Evolutionary conservation across 2,113 vertebrate genomes (phyloP).

Genomic region (Pholis gunnellus): DNA sequence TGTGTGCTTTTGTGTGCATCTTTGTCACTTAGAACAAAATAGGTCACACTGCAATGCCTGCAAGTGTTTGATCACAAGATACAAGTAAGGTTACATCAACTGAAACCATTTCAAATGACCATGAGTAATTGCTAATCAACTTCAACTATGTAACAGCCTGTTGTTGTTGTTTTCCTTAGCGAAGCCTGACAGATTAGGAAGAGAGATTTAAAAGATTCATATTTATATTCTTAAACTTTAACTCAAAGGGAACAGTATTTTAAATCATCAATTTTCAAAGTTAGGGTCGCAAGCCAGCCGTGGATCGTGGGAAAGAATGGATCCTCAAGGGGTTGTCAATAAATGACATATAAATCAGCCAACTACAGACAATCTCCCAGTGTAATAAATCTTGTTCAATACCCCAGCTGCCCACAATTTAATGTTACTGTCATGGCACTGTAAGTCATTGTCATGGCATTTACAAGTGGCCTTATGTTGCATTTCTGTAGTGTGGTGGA

Average conservation of each 20-base stretch:
- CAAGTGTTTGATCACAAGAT: not conserved
- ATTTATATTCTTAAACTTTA: not conserved
- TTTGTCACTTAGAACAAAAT: not conserved
- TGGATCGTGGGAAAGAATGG: constrained; percentile 37
- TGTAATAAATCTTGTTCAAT: not conserved
- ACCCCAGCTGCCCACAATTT: not conserved
- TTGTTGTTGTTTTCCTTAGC: not conserved
- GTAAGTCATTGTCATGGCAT: not conserved
- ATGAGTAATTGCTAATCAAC: not conserved
- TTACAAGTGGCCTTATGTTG: constrained; percentile 4
- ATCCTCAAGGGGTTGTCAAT: not conserved
- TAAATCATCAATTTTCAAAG: not conserved
- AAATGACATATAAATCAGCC: not conserved
- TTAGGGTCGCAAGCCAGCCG: not conserved
- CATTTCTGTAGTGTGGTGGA: constrained; percentile 12
- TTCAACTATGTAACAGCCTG: not conserved
- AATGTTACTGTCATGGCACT: not conserved
- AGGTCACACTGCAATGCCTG: not conserved
- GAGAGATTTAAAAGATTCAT: not conserved
- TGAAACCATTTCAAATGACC: not conserved
- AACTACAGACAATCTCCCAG: not conserved
- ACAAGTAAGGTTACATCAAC: not conserved
- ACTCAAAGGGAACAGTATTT: not conserved
- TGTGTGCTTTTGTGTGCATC: not conserved
- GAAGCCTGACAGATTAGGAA: not conserved